phyloP scores from a whole-genome alignment of 2,797 vertebrate genomes.

The Hapalemur alaotrensis region DNA sequence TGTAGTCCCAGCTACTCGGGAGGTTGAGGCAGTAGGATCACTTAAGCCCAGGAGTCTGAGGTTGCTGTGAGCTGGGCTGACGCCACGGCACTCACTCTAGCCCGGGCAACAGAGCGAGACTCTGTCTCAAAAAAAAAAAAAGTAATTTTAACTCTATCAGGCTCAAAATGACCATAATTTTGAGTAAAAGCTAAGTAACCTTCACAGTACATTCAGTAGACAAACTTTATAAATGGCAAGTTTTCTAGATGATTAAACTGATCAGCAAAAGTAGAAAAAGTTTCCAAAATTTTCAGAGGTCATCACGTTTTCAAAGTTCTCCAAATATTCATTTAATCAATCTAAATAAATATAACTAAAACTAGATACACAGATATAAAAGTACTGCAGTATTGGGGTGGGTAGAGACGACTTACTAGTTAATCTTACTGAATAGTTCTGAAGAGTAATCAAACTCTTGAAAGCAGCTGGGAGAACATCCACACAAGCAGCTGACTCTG shows the following conservation, averaged over 20 bases:
- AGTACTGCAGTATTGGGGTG: neutral
- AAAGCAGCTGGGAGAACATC: neutral
- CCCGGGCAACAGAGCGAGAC: no score
- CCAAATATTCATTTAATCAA: conserved; percentile 25
- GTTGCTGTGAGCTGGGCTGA: no score
- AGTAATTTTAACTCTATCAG: neutral
- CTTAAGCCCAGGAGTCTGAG: no score
- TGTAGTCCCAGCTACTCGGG: no score
- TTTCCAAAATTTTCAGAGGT: conserved; percentile 14
- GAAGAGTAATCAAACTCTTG: neutral
- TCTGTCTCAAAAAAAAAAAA: no score
- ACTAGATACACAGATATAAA: neutral
- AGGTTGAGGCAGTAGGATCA: no score
- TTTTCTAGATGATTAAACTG: conserved; percentile 8
- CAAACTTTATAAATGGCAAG: conserved; percentile 12
- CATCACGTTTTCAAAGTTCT: conserved; percentile 20
- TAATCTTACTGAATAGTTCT: neutral
- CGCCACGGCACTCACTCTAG: no score
- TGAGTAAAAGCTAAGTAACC: neutral
- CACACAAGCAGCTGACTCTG: neutral
- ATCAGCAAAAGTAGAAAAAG: neutral
- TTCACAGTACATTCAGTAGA: neutral
- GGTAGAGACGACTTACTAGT: neutral
- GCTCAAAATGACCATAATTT: neutral
- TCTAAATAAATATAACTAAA: conserved; percentile 30